Percentiles rank a stretch among this genome's conserved stretches.
Evolutionary conservation across 2,888 invertebrate genomes (phyloP).

Genomic region (Amblyteles armatorius): DNA sequence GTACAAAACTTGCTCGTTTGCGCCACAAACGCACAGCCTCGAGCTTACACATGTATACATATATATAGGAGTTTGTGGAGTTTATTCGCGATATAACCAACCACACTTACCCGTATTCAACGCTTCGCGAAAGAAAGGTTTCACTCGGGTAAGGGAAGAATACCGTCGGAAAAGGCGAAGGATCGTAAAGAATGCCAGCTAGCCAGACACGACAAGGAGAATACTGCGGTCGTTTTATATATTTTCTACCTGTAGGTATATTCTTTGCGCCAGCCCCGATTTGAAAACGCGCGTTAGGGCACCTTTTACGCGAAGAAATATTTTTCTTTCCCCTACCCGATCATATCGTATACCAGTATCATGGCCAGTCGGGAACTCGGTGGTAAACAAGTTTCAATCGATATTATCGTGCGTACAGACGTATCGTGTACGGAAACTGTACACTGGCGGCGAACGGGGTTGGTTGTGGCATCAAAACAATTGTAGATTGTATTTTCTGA

Average conservation of each 20-base stretch:
- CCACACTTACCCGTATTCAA: slow-evolving; percentile 35
- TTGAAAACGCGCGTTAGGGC: slow-evolving; percentile 33
- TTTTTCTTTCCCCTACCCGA: slow-evolving; percentile 33
- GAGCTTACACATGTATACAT: not conserved
- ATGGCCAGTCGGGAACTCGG: not conserved
- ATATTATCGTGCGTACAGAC: slow-evolving; percentile 16
- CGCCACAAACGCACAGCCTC: not conserved
- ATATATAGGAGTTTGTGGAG: not conserved
- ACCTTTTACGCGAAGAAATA: slow-evolving; percentile 43
- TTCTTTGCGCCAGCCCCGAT: slow-evolving; percentile 33
- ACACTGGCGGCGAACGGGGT: not conserved
- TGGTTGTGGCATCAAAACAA: not conserved
- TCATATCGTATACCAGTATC: slow-evolving; percentile 7
- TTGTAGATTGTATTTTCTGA: not conserved
- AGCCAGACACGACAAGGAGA: slow-evolving; percentile 27
- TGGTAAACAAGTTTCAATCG: slow-evolving; percentile 55
- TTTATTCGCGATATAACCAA: slow-evolving; percentile 39
- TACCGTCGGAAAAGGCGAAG: slow-evolving; percentile 48
- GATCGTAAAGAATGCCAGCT: slow-evolving; percentile 48
- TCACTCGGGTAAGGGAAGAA: slow-evolving; percentile 51
- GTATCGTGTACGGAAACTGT: not conserved
- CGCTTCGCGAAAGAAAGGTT: slow-evolving; percentile 46
- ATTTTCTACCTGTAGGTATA: not conserved
- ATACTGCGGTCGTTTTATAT: slow-evolving; percentile 21
- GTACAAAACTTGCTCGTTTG: slow-evolving; percentile 60